Percentiles rank a stretch among this genome's conserved stretches.
These are phyloP conservation scores for Choloepus didactylus DNA, from an alignment of 2,797 vertebrate genomes.

Conservation along the genomic window DNA sequence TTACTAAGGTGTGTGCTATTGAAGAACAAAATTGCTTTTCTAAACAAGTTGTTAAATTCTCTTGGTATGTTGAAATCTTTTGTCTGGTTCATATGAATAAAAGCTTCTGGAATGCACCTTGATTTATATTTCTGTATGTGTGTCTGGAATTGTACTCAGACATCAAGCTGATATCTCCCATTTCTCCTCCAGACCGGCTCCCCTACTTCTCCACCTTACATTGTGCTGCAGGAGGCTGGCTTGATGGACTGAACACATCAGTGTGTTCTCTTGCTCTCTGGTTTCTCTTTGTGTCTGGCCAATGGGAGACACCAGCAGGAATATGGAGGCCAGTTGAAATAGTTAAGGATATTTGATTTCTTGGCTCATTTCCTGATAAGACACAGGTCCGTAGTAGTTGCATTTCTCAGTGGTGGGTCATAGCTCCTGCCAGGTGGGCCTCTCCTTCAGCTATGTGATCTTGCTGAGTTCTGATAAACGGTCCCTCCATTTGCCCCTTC, in stretches of 20 bases:
- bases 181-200: not conserved
- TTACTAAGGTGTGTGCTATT: not conserved
- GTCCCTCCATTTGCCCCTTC: not conserved
- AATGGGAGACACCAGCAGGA: not conserved
- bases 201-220: too few species aligned
- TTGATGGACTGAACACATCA: too few species aligned
- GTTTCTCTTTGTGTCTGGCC: conserved; percentile 35
- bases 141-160: not conserved
- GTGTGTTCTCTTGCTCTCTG: conserved; percentile 3
- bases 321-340: not conserved
- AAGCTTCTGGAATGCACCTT: not conserved
- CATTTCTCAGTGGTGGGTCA: not conserved
- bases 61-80: not conserved
- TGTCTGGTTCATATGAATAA: conserved; percentile 34
- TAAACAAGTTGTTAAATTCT: conserved; percentile 30
- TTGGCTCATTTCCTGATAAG: not conserved
- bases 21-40: conserved; percentile 49
- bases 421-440: not conserved
- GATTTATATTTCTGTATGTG: conserved; percentile 24
- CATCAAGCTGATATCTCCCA: not conserved
- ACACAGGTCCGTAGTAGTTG: not conserved
- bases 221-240: too few species aligned
- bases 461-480: not conserved
- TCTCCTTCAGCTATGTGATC: not conserved
- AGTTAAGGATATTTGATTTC: not conserved